Evolutionary conservation across 1,140 invertebrate species (phyloP).

Genomic region (Drosophila punjabiensis): DNA sequence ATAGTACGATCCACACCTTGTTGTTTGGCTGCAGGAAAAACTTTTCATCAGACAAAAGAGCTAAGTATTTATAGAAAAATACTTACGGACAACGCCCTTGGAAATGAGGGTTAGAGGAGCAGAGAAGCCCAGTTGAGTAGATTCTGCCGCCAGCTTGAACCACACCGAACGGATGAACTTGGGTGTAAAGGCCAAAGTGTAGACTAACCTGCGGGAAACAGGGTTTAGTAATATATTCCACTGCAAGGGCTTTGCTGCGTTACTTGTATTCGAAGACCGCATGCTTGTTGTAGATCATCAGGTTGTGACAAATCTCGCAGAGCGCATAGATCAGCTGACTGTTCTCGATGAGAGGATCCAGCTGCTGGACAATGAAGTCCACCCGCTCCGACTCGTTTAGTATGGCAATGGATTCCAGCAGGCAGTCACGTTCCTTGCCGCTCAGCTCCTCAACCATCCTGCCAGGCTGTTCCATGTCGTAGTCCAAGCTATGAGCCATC

Average conservation of each 20-base stretch:
- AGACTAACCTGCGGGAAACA: constrained; percentile 89
- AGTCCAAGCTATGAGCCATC: constrained; percentile 43
- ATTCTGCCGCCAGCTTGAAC: constrained; percentile 87
- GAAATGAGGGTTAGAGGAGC: constrained; percentile 80
- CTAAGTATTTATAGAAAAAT: not conserved
- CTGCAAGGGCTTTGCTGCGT: not conserved
- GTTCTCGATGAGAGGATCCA: constrained; percentile 87
- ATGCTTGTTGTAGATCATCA: constrained; percentile 91
- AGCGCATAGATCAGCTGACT: constrained; percentile 88
- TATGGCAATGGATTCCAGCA: constrained; percentile 87
- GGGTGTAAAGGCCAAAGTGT: constrained; percentile 94
- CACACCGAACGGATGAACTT: constrained; percentile 93
- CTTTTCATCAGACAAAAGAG: not conserved
- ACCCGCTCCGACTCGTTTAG: constrained; percentile 90
- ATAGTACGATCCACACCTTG: constrained; percentile 91
- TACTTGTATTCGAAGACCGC: constrained; percentile 91
- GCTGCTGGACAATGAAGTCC: constrained; percentile 87
- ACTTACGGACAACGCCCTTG: constrained; percentile 85
- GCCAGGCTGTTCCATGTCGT: constrained; percentile 61
- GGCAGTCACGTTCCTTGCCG: constrained; percentile 83
- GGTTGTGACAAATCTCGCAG: constrained; percentile 92
- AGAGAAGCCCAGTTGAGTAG: constrained; percentile 85
- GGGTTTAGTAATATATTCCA: constrained; percentile 47
- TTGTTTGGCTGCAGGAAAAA: constrained; percentile 85
- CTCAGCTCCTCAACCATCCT: constrained; percentile 79